Evolutionary conservation across 2,797 vertebrate genomes (phyloP).

Genomic region (Trematomus bernacchii): DNA sequence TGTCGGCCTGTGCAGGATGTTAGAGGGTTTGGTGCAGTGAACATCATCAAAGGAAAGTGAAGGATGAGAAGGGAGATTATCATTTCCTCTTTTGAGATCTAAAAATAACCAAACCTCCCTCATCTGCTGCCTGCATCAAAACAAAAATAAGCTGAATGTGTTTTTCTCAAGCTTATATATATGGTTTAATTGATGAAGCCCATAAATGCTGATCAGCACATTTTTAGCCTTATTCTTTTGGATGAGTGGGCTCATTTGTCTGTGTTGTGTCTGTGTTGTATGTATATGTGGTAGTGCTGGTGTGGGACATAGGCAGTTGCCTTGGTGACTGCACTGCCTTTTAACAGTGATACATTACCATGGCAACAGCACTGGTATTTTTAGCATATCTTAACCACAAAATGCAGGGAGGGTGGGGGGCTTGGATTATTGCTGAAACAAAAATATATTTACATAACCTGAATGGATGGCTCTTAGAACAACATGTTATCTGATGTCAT

Average conservation of each 20-base stretch:
- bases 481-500: not conserved
- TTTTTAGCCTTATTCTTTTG: not conserved
- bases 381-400: constrained; percentile 22
- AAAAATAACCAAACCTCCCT: constrained; percentile 50
- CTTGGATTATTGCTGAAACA: constrained; percentile 10
- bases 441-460: constrained; percentile 17
- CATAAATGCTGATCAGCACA: not conserved
- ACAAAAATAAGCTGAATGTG: constrained; percentile 45
- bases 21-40: not conserved
- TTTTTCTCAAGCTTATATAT: constrained; percentile 7
- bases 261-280: constrained; percentile 26
- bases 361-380: constrained; percentile 49
- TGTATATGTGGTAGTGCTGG: constrained; percentile 1
- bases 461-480: not conserved
- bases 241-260: constrained; percentile 5
- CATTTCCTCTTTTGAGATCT: constrained; percentile 52
- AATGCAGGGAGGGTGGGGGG: not conserved
- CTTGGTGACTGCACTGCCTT: constrained; percentile 20
- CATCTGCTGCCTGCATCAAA: constrained; percentile 37
- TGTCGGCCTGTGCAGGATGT: not conserved
- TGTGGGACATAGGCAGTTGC: constrained; percentile 23
- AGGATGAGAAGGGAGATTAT: constrained; percentile 45
- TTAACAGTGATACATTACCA: constrained; percentile 29
- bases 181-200: not conserved
- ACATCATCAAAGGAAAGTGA: constrained; percentile 18